Conservation (phyloP, 2,888 invertebrate genomes). For the Drosophila demipolita region DNA sequence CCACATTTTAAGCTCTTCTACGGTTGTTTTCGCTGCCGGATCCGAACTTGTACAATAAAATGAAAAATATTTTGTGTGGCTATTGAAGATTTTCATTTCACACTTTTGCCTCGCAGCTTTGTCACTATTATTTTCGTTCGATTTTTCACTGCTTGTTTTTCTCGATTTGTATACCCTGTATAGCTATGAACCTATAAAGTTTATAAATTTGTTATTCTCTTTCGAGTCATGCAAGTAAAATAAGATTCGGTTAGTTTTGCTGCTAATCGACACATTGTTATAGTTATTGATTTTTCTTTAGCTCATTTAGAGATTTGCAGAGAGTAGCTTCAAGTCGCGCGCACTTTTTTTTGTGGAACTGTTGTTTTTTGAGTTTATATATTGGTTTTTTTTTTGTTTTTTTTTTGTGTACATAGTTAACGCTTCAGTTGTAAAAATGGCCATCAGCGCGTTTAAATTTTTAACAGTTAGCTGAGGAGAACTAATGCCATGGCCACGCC, state of each 20-base stretch:
- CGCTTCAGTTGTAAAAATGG: slow-evolving; percentile 78
- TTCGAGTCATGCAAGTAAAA: neutral
- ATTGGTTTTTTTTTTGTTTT: neutral
- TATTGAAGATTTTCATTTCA: slow-evolving; percentile 44
- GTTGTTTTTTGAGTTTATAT: neutral
- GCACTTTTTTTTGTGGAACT: neutral
- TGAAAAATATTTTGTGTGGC: slow-evolving; percentile 61
- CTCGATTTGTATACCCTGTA: neutral
- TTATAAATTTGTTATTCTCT: neutral
- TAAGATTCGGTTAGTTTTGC: neutral
- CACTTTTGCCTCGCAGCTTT: slow-evolving; percentile 2
- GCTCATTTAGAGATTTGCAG: neutral
- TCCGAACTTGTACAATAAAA: slow-evolving; percentile 66
- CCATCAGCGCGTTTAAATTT: slow-evolving; percentile 76
- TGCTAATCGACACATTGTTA: neutral
- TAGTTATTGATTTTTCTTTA: neutral
- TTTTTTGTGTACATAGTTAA: slow-evolving; percentile 69
- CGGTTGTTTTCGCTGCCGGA: slow-evolving; percentile 36
- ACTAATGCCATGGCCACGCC: slow-evolving; percentile 25
- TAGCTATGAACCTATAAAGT: too few relatives aligned
- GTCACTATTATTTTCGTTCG: slow-evolving; percentile 2
- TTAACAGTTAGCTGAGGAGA: slow-evolving; percentile 49
- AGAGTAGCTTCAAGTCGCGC: neutral
- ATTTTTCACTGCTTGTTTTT: neutral
- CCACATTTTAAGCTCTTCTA: slow-evolving; percentile 8